These are phyloP conservation scores for Otus sunia DNA, from an alignment of 2,113 vertebrate genomes.

Conservation along the genomic window DNA sequence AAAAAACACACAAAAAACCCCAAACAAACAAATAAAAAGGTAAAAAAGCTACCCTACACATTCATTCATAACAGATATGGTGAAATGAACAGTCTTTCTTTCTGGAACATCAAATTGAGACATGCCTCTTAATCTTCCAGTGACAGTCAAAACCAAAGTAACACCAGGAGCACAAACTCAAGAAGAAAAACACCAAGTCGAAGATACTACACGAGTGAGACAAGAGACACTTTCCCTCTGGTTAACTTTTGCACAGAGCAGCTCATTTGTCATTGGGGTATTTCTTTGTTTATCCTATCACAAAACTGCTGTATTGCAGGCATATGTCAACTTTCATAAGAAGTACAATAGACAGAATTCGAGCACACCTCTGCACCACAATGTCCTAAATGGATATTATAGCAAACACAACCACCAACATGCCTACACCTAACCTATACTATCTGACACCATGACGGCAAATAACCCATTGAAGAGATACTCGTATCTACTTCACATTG, in stretches of 20 bases:
- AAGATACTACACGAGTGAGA: accelerated
- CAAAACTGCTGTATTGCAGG: neutral
- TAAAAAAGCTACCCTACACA: neutral
- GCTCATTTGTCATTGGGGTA: neutral
- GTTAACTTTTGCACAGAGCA: neutral
- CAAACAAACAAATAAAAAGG: neutral
- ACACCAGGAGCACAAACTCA: neutral
- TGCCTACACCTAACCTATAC: neutral
- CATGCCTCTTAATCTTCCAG: neutral
- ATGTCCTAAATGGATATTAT: accelerated
- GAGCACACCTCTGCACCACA: neutral
- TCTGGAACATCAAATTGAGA: neutral
- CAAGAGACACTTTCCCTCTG: neutral
- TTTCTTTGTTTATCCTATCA: neutral
- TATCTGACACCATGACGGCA: neutral
- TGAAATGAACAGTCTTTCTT: neutral
- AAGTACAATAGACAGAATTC: neutral
- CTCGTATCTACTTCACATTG: neutral
- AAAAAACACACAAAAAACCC: neutral
- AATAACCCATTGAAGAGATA: neutral
- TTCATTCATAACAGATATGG: neutral
- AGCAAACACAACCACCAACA: neutral
- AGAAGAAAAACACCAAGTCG: neutral
- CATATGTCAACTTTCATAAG: neutral
- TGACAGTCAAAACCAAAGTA: neutral